Evolutionary conservation across 2,888 invertebrate species (phyloP), one percentile per base, ranked within the genome.

Genomic region (Eupithecia abbreviata): DNA sequence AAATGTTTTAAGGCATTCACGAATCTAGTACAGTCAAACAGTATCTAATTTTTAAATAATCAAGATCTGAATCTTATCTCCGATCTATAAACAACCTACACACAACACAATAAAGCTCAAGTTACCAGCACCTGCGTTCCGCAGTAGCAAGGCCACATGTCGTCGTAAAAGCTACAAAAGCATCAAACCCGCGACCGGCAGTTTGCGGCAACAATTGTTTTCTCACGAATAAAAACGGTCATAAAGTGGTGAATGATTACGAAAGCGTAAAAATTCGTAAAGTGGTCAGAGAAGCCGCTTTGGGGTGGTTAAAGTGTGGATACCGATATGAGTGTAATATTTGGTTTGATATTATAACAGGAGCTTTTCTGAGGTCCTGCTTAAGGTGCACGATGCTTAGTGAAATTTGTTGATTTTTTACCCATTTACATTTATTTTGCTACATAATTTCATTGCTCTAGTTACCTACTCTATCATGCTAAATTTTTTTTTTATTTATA

Each of bases 191-290:
- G 74, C 74, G 77, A 80, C 83, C 85, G 69, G 78, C 88, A 84
- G 84, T 89, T 90, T 88, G 91, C 86, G 87, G 90, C 80, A 86
- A 88, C 92, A 90, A 93, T 93, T 92, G 93, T 93, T 93, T 91
- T 90, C 90, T 90, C 90, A 90, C 89, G 87, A 88, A 89, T 91
- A 91, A 92, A 91, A 91, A 87, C 82, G 83, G 86, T 82, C 84
- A 84, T 90, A 89, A 91, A 92, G 83, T 84, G 85, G 83, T 85
- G 85, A 87, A 85, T 86, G 85, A 86, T 87, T 84, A 84, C 81
- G 76, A 78, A 82, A 80, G 79, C 81, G 83, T 86, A 83, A 84
- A 30, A 84, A 84, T 82, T 83, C 84, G 85, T 86, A 80, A 84
- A 83, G 80, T 80, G 58, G 76, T 71, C 78, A 77, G 49, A 77